Base-by-base conservation (phyloP, 2,113 vertebrate species). In the Psephotus haematonotus region DNA sequence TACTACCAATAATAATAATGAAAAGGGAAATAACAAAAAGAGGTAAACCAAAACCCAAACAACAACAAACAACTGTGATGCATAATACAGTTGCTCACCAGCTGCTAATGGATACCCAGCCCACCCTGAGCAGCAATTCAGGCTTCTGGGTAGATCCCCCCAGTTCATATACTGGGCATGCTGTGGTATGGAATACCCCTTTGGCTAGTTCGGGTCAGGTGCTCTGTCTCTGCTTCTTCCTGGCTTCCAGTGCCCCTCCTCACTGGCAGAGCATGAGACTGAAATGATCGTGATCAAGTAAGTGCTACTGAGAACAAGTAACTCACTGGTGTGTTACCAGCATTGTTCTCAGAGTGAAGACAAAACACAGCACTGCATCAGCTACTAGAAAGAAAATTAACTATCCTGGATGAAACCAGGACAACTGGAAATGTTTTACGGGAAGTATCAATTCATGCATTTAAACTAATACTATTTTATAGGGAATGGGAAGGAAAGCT, bases 401-500 rank as follows among this genome's bases (percentile, higher is more conserved):
- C 33, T 59, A 24, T 59, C 13, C 33, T 23, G 13, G 57, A 23
- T 59, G 57, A 59, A 59, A 59, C 33, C 22, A 35, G 33, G 57
- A 23, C 20, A n/a, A 2, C 28, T 64, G 70, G 14, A 80, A 86
- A 65, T 65, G 29, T 65, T 88, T 31, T 63, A 13, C 33, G 71
- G 49, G 23, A 37, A 72, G 47, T 12, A 53, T n/a, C 50, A 57
- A 10, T 44, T 50, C n/a, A 28, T 70, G 31, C 8, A 17, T 53
- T 69, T 53, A 71, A 72, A 67, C 44, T 35, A 3, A 47, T 83
- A 33, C 29, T 49, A 31, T 82, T 97, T 93, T 76, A 8, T 47
- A 98, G 99, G 49, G 98, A 98, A 14, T 99, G 99, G 99, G 98
- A 98, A 89, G 92, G 88, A 65, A 99, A 98, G 69, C 96, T 99